phyloP scores from a whole-genome alignment of 2,888 invertebrate genomes.

The Morpho helenor region DNA sequence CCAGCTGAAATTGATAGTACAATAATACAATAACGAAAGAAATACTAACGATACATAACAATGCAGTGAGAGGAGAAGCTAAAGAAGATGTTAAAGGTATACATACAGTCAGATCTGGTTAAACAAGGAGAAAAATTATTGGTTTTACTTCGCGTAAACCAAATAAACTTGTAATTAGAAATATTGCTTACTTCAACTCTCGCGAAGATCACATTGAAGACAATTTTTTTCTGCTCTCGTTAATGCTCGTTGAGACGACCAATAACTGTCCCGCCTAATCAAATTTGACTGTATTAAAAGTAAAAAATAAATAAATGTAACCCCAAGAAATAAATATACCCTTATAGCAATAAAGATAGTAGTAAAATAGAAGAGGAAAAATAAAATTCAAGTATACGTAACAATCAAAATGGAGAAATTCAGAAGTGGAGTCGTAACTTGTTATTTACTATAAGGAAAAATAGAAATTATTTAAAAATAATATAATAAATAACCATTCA shows the following conservation, averaged over 20 bases:
- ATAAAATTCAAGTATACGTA: neutral
- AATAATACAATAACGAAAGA: constrained; percentile 8
- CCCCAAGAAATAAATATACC: too few relatives aligned
- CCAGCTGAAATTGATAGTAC: constrained; percentile 55
- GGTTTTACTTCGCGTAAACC: neutral
- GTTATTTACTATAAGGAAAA: too few relatives aligned
- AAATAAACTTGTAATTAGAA: neutral
- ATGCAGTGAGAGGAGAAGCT: constrained; percentile 15
- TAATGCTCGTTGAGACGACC: too few relatives aligned
- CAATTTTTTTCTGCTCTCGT: too few relatives aligned
- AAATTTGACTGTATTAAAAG: constrained; percentile 1
- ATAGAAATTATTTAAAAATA: neutral
- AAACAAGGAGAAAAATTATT: neutral
- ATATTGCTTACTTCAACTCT: too few relatives aligned
- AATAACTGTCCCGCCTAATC: neutral
- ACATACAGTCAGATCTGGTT: constrained; percentile 8
- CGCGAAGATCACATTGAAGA: too few relatives aligned
- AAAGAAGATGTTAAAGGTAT: constrained; percentile 16
- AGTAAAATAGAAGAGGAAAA: neutral
- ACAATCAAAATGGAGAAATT: neutral
- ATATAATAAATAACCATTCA: constrained; percentile 10
- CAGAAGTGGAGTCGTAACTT: too few relatives aligned
- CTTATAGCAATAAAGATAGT: neutral
- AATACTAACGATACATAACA: constrained; percentile 1
- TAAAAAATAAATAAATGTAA: constrained; percentile 1